Evolutionary conservation across 92 coral and sea anemone species (phyloP).

Genomic region (Parazoanthus darwini): DNA sequence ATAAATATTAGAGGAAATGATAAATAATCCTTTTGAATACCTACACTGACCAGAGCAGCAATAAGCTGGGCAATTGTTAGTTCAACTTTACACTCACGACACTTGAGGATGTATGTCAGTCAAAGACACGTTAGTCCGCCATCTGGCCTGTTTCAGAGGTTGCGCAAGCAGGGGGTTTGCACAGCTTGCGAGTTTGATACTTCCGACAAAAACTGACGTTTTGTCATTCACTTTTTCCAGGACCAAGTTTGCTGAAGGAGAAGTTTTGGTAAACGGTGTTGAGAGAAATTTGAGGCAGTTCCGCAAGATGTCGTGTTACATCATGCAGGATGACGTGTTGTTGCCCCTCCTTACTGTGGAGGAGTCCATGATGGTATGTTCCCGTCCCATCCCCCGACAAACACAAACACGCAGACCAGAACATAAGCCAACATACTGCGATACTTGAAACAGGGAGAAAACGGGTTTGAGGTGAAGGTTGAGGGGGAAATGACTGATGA

Average conservation of each 20-base stretch:
- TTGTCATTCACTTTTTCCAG: slow-evolving; percentile 44
- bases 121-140: not conserved
- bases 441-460: no score
- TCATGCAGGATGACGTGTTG: slow-evolving; percentile 98
- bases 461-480: not conserved
- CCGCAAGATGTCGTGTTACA: slow-evolving; percentile 97
- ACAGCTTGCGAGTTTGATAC: not conserved
- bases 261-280: slow-evolving; percentile 85
- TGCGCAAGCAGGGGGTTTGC: not conserved
- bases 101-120: not conserved
- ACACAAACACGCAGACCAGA: not conserved
- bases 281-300: slow-evolving; percentile 93
- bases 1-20: not conserved
- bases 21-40: not conserved
- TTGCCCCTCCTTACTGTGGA: slow-evolving; percentile 91
- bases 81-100: not conserved
- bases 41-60: not conserved
- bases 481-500: not conserved
- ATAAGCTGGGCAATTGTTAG: not conserved
- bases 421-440: no score
- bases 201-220: not conserved
- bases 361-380: slow-evolving; percentile 98
- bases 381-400: not conserved
- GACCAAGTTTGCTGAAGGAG: slow-evolving; percentile 83
- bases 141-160: not conserved